Percentiles rank a stretch among this genome's conserved stretches.
These are phyloP conservation scores for Lampris incognitus DNA, from an alignment of 2,113 vertebrate species.

Conservation along the genomic window DNA sequence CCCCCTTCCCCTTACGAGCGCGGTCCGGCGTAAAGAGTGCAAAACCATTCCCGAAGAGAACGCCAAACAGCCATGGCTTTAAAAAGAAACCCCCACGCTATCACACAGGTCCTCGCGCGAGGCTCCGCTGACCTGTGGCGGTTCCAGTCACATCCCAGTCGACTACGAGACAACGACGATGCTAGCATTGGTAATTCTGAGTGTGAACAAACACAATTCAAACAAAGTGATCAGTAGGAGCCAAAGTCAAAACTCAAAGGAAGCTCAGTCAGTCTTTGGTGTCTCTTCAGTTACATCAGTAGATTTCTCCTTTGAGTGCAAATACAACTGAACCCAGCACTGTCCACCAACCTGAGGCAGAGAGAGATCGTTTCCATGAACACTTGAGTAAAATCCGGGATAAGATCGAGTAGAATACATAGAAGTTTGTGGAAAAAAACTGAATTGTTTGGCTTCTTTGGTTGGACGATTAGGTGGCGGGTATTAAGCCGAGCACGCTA, in stretches of 20 bases:
- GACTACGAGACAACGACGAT: conserved; percentile 50
- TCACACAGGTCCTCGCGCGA: conserved; percentile 58
- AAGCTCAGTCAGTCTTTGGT: conserved; percentile 69
- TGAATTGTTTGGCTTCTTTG: conserved; percentile 13
- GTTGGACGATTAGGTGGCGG: neutral
- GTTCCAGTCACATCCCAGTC: conserved; percentile 81
- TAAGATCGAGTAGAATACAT: conserved; percentile 6
- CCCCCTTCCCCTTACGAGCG: conserved; percentile 5
- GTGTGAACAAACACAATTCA: conserved; percentile 48
- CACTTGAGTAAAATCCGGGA: conserved; percentile 9
- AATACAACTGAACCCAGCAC: conserved; percentile 62
- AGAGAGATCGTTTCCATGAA: conserved; percentile 45
- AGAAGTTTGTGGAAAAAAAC: conserved; percentile 2
- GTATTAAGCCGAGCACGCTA: conserved; percentile 19
- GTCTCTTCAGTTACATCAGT: conserved; percentile 74
- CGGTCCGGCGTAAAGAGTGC: conserved; percentile 10
- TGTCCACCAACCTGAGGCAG: conserved; percentile 73
- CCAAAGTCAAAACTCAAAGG: conserved; percentile 70
- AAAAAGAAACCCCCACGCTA: conserved; percentile 62
- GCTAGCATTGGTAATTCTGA: conserved; percentile 47
- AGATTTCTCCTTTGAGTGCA: conserved; percentile 80
- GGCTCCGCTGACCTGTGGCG: conserved; percentile 69
- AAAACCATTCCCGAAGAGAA: neutral
- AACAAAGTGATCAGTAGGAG: conserved; percentile 76
- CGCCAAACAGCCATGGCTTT: conserved; percentile 10